phyloP scores from a whole-genome alignment of 2,113 vertebrate genomes.

The Panthera leo region DNA sequence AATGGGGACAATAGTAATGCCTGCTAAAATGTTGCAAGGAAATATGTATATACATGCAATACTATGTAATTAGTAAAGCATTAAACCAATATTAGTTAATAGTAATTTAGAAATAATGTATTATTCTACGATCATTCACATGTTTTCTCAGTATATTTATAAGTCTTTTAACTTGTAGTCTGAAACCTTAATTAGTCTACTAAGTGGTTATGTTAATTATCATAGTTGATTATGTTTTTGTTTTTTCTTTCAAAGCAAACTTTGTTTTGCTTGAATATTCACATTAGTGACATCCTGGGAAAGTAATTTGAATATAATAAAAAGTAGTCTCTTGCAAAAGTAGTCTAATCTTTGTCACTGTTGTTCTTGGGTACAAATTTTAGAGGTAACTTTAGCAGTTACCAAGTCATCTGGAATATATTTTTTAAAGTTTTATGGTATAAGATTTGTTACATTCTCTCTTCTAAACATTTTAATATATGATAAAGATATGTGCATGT shows the following conservation, averaged over 20 bases:
- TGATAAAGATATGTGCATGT: slow-evolving; percentile 9
- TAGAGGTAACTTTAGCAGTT: not conserved
- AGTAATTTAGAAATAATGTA: not conserved
- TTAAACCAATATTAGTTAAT: not conserved
- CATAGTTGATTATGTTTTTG: not conserved
- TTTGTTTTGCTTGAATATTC: slow-evolving; percentile 16
- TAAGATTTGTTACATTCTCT: not conserved
- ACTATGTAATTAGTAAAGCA: not conserved
- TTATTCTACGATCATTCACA: not conserved
- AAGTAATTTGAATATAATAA: slow-evolving; percentile 33
- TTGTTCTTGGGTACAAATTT: not conserved
- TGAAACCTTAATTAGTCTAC: not conserved
- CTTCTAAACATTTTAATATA: slow-evolving; percentile 15
- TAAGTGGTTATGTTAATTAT: not conserved
- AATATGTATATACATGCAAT: not conserved
- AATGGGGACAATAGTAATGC: not conserved
- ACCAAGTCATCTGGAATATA: not conserved
- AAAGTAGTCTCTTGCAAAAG: slow-evolving; percentile 29
- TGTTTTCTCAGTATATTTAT: not conserved
- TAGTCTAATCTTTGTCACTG: not conserved
- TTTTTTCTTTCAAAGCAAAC: slow-evolving; percentile 26
- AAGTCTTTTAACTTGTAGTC: not conserved
- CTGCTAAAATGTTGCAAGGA: not conserved
- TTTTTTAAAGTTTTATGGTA: not conserved
- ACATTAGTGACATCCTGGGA: not conserved